These are phyloP conservation scores for Diglossa cyanea DNA, from an alignment of 2,797 vertebrate species.

Conservation along the genomic window DNA sequence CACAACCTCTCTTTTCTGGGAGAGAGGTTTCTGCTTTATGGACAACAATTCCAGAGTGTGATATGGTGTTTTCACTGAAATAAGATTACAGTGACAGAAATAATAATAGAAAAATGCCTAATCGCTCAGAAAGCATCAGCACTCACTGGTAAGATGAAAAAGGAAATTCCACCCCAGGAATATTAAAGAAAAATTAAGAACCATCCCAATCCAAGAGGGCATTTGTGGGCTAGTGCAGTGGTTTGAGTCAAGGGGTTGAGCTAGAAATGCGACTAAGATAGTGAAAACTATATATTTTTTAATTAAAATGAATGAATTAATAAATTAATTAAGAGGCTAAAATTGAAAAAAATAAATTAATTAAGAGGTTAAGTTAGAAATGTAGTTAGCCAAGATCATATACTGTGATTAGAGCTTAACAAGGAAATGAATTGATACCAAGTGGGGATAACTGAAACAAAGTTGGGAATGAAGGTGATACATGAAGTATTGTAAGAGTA, in stretches of 20 bases:
- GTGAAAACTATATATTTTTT: neutral
- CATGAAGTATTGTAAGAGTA: neutral
- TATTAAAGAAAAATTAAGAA: neutral
- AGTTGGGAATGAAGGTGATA: neutral
- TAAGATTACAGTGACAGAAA: neutral
- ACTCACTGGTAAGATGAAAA: neutral
- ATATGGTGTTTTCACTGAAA: neutral
- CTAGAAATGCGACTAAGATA: neutral
- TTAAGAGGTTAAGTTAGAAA: neutral
- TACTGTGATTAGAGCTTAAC: neutral
- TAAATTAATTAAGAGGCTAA: too few relatives aligned
- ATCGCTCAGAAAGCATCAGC: neutral
- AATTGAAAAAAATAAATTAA: neutral
- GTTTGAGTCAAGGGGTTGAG: neutral
- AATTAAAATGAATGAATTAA: neutral
- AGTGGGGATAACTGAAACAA: neutral
- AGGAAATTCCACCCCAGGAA: neutral
- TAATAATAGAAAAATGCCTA: neutral
- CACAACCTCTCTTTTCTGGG: neutral
- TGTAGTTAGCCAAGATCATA: neutral
- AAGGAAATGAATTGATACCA: neutral
- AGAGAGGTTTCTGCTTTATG: neutral
- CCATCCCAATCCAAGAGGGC: neutral
- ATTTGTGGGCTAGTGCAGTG: neutral
- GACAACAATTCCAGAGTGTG: neutral